Evolutionary conservation across 2,888 invertebrate genomes (phyloP).

Genomic region (Pheosia gnoma): DNA sequence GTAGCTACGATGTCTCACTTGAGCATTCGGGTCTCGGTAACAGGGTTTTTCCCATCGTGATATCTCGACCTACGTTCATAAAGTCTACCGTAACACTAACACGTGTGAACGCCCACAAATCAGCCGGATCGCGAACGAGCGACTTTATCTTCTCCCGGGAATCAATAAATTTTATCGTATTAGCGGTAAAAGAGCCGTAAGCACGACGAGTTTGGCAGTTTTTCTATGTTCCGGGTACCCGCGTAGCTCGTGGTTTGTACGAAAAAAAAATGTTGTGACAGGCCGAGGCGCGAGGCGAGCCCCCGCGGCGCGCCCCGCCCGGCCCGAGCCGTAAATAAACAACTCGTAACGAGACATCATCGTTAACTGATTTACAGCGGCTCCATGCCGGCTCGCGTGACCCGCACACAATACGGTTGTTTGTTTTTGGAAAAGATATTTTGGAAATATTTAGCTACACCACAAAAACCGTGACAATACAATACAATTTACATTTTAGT

Average conservation of each 20-base stretch:
- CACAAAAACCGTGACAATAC: background rate
- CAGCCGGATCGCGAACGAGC: slow-evolving; percentile 11
- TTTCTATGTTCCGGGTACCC: slow-evolving; percentile 54
- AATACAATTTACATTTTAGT: background rate
- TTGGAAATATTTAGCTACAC: slow-evolving; percentile 3
- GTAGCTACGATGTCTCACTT: too few relatives aligned
- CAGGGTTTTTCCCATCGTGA: background rate
- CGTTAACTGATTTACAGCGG: slow-evolving; percentile 46
- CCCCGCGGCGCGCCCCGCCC: slow-evolving; percentile 42
- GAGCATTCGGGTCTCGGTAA: background rate
- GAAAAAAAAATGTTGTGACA: slow-evolving; percentile 53
- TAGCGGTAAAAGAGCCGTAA: slow-evolving; percentile 55
- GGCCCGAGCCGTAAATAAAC: slow-evolving; percentile 36
- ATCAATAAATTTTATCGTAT: slow-evolving; percentile 64
- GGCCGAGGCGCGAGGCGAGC: slow-evolving; percentile 35
- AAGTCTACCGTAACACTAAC: background rate
- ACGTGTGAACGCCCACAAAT: slow-evolving; percentile 33
- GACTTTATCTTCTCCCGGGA: slow-evolving; percentile 51
- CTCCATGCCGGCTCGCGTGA: background rate
- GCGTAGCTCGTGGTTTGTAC: slow-evolving; percentile 20
- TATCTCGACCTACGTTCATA: background rate
- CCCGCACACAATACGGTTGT: slow-evolving; percentile 1
- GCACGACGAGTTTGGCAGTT: slow-evolving; percentile 32
- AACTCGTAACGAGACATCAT: slow-evolving; percentile 39
- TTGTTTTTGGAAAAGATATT: slow-evolving; percentile 9